phyloP scores from a whole-genome alignment of 2,888 invertebrate species.

The Sinopyrophorus schimmeli region DNA sequence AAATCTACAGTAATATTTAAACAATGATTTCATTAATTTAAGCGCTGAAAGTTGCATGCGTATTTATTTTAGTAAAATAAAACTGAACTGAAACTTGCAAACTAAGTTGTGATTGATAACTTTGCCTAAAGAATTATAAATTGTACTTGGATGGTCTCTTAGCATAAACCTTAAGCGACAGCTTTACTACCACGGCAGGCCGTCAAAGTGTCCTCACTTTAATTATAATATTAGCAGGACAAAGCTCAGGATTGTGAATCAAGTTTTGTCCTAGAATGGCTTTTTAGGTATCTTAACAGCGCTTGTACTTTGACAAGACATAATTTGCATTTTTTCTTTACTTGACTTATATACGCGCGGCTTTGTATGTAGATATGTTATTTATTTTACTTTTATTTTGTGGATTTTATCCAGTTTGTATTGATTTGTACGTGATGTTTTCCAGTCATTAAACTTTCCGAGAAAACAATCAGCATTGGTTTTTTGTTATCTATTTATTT shows the following conservation, averaged over 20 bases:
- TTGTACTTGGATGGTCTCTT: conserved; percentile 29
- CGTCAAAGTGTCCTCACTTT: conserved; percentile 50
- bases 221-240: conserved; percentile 52
- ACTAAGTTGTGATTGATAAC: conserved; percentile 17
- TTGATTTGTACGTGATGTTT: conserved; percentile 29
- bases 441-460: conserved; percentile 21
- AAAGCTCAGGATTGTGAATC: conserved; percentile 41
- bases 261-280: conserved; percentile 38
- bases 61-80: too few species aligned
- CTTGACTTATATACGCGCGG: conserved; percentile 46
- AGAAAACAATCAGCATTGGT: too few species aligned
- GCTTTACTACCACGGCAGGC: conserved; percentile 44
- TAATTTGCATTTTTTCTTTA: conserved; percentile 44
- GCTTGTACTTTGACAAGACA: conserved; percentile 44
- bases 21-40: too few species aligned
- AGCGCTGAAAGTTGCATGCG: too few species aligned
- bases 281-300: conserved; percentile 38
- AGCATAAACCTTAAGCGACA: conserved; percentile 45
- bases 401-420: conserved; percentile 30
- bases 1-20: too few species aligned
- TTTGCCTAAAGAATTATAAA: conserved; percentile 26
- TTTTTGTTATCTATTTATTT: too few species aligned
- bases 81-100: background rate
- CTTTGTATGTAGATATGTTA: conserved; percentile 37
- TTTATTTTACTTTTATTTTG: conserved; percentile 35